Conservation (phyloP, 2,113 vertebrate species). For the Ceyx margarethae region DNA sequence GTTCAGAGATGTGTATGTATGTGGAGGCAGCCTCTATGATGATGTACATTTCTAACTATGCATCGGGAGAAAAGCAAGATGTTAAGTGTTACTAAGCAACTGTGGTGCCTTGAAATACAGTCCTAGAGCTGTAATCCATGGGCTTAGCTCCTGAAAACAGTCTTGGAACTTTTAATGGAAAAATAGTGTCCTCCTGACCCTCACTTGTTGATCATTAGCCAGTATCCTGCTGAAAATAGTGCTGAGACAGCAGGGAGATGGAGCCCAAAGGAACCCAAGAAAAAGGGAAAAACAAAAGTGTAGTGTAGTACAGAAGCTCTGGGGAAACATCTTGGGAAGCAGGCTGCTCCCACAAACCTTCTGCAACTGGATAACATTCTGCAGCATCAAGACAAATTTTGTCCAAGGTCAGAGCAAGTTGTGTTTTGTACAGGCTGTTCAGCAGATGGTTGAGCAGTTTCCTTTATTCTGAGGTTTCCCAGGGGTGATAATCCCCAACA, state of each 20-base stretch:
- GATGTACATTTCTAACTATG: neutral
- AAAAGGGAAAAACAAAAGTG: neutral
- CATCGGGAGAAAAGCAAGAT: neutral
- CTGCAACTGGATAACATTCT: neutral
- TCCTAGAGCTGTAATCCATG: neutral
- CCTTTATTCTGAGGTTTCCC: conserved; percentile 5
- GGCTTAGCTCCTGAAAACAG: neutral
- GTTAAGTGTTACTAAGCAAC: neutral
- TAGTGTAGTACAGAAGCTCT: neutral
- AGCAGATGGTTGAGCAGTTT: conserved; percentile 1
- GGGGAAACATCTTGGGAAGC: neutral
- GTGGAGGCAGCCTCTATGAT: neutral
- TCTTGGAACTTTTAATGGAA: neutral
- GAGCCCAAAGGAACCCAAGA: neutral
- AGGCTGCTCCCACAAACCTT: neutral
- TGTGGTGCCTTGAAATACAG: neutral
- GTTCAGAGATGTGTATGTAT: neutral
- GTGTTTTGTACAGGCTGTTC: conserved; percentile 5
- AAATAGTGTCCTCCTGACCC: neutral
- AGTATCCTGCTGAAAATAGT: neutral
- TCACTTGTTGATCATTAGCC: neutral
- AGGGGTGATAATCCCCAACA: neutral
- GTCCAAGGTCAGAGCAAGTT: neutral
- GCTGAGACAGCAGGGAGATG: neutral
- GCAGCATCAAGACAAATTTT: neutral